Percentiles rank a stretch among this genome's conserved stretches.
These are phyloP conservation scores for Pleuronectes platessa DNA, from an alignment of 2,113 vertebrate species.

Conservation along the genomic window DNA sequence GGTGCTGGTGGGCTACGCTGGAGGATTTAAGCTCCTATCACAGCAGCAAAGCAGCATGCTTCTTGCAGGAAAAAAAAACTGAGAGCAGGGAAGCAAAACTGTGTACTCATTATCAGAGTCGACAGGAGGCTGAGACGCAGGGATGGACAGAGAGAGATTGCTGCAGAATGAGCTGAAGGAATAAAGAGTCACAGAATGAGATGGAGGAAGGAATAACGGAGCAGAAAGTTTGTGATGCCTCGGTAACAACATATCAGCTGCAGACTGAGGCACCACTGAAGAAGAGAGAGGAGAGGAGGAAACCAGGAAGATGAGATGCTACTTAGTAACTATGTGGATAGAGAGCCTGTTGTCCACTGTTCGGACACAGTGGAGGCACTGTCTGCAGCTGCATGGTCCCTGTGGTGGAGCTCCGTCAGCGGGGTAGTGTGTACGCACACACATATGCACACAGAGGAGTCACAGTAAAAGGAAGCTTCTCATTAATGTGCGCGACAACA, in stretches of 20 bases:
- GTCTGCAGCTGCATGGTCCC: constrained; percentile 73
- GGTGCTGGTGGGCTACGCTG: constrained; percentile 41
- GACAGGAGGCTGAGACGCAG: constrained; percentile 37
- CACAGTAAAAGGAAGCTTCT: constrained; percentile 15
- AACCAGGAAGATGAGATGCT: constrained; percentile 41
- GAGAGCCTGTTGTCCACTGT: constrained; percentile 64
- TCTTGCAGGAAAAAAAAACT: constrained; percentile 37
- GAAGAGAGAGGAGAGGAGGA: constrained; percentile 36
- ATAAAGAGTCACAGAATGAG: constrained; percentile 5
- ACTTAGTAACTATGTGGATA: constrained; percentile 48
- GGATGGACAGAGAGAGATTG: constrained; percentile 32
- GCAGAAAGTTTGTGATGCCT: constrained; percentile 25
- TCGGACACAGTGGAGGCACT: constrained; percentile 68
- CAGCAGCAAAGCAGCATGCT: constrained; percentile 41
- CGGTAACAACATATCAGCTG: constrained; percentile 11
- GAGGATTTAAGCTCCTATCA: constrained; percentile 64
- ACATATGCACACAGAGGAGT: constrained; percentile 14
- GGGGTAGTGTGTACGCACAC: constrained; percentile 9
- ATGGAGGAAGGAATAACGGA: constrained; percentile 13
- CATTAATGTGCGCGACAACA: constrained; percentile 56
- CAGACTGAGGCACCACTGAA: constrained; percentile 10
- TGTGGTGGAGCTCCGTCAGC: constrained; percentile 51
- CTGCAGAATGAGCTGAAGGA: constrained; percentile 12
- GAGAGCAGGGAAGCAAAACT: constrained; percentile 62
- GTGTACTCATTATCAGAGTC: constrained; percentile 59